Evolutionary conservation across 2,888 invertebrate genomes (phyloP).

Genomic region (Mythimna vitellina): DNA sequence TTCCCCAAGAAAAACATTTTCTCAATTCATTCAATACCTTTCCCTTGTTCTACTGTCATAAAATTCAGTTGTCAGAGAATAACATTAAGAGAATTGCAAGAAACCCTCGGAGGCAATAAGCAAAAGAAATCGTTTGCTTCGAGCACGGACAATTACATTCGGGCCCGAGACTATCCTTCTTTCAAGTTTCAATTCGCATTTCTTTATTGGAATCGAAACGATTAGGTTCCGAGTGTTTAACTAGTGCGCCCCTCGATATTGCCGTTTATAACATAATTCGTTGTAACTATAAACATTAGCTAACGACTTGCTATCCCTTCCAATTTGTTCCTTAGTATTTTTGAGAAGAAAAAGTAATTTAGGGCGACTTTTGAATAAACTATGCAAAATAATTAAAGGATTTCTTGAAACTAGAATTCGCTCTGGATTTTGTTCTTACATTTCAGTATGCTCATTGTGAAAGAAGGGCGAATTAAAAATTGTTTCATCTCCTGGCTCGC

Average conservation of each 20-base stretch:
- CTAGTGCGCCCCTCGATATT: slow-evolving; percentile 68
- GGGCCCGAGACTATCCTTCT: slow-evolving; percentile 80
- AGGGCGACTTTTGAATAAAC: slow-evolving; percentile 53
- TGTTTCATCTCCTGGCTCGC: neutral
- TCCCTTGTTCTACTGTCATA: slow-evolving; percentile 73
- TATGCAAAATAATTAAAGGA: slow-evolving; percentile 59
- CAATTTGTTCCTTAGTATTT: slow-evolving; percentile 53
- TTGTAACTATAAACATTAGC: slow-evolving; percentile 61
- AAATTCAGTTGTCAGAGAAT: slow-evolving; percentile 83
- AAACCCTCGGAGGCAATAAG: slow-evolving; percentile 82
- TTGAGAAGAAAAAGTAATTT: slow-evolving; percentile 54
- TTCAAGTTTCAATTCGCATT: slow-evolving; percentile 84
- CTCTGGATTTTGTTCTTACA: slow-evolving; percentile 28
- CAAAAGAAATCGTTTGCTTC: slow-evolving; percentile 84
- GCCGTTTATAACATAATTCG: slow-evolving; percentile 61
- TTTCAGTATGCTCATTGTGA: slow-evolving; percentile 28
- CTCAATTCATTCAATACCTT: slow-evolving; percentile 57
- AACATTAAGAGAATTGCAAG: slow-evolving; percentile 84
- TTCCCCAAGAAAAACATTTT: slow-evolving; percentile 44
- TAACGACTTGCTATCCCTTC: slow-evolving; percentile 51
- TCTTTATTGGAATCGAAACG: slow-evolving; percentile 82
- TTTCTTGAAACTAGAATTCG: slow-evolving; percentile 47
- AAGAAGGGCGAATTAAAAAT: slow-evolving; percentile 17
- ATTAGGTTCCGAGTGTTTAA: slow-evolving; percentile 73
- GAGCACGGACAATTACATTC: slow-evolving; percentile 84